phyloP scores from a whole-genome alignment of 2,888 invertebrate species.

The Nemurella pictetii region DNA sequence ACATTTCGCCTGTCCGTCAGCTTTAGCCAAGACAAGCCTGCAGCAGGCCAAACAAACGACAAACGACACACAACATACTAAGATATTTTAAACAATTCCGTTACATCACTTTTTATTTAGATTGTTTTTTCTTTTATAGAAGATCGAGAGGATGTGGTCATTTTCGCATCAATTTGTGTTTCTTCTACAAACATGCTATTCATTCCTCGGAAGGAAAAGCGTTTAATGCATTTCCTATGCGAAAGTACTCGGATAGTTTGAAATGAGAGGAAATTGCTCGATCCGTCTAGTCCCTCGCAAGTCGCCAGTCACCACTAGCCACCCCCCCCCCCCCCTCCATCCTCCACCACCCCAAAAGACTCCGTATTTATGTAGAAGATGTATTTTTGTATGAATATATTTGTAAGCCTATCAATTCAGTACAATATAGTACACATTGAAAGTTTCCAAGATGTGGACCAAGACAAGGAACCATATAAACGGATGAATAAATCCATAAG shows the following conservation, averaged over 20 bases:
- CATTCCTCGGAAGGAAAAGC: not conserved
- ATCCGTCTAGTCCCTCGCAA: not conserved
- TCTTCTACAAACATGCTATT: not conserved
- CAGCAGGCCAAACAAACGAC: not conserved
- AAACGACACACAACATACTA: not conserved
- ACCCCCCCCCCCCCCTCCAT: not conserved
- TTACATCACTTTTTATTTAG: constrained; percentile 22
- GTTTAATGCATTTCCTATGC: not conserved
- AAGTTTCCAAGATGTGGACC: not conserved
- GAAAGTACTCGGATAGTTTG: not conserved
- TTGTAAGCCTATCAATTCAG: not conserved
- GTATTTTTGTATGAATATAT: not conserved
- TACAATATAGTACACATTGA: not conserved
- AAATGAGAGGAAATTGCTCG: not conserved
- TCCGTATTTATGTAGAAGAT: not conserved
- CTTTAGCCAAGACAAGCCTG: constrained; percentile 17
- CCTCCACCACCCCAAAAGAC: not conserved
- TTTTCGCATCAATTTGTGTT: not conserved
- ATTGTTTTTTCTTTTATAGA: constrained; percentile 8
- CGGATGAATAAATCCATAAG: constrained; percentile 6
- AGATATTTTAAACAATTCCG: constrained; percentile 38
- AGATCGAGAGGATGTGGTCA: not conserved
- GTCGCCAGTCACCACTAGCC: too few species aligned
- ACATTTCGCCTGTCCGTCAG: constrained; percentile 51
- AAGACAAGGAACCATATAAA: not conserved